Conservation (phyloP, 2,888 invertebrate genomes). For the Seladonia tumulorum region DNA sequence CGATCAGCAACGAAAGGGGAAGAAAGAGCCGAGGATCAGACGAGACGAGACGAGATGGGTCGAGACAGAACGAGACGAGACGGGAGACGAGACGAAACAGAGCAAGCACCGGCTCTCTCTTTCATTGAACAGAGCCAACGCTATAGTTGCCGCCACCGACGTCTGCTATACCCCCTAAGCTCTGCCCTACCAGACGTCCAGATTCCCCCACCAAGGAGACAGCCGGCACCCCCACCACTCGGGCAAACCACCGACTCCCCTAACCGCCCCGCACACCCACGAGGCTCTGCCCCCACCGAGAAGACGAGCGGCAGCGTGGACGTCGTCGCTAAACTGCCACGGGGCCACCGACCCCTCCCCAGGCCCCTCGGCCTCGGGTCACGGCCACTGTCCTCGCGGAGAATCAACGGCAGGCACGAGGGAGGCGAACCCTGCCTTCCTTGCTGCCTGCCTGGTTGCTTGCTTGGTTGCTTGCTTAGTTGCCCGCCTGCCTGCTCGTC, state of each 20-base stretch:
- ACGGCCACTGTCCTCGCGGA: slow-evolving; percentile 82
- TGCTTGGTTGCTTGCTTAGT: slow-evolving; percentile 4
- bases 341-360: slow-evolving; percentile 81
- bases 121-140: neutral
- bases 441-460: slow-evolving; percentile 9
- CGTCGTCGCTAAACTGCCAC: slow-evolving; percentile 73
- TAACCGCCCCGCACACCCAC: slow-evolving; percentile 57
- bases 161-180: slow-evolving; percentile 38
- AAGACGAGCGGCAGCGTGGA: slow-evolving; percentile 62
- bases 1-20: neutral
- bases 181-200: slow-evolving; percentile 13
- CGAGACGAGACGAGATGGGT: neutral
- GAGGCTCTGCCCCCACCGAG: slow-evolving; percentile 57
- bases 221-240: slow-evolving; percentile 5
- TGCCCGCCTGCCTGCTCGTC: neutral
- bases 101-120: slow-evolving; percentile 26
- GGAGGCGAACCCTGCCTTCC: slow-evolving; percentile 53
- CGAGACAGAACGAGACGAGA: slow-evolving; percentile 18
- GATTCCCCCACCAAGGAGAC: neutral
- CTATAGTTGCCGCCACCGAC: neutral
- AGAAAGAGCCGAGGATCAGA: slow-evolving; percentile 18
- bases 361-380: slow-evolving; percentile 78
- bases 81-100: slow-evolving; percentile 34
- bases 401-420: slow-evolving; percentile 65
- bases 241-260: slow-evolving; percentile 22